These are phyloP conservation scores for Shargacucullia verbasci DNA, from an alignment of 2,888 invertebrate species.

Conservation along the genomic window DNA sequence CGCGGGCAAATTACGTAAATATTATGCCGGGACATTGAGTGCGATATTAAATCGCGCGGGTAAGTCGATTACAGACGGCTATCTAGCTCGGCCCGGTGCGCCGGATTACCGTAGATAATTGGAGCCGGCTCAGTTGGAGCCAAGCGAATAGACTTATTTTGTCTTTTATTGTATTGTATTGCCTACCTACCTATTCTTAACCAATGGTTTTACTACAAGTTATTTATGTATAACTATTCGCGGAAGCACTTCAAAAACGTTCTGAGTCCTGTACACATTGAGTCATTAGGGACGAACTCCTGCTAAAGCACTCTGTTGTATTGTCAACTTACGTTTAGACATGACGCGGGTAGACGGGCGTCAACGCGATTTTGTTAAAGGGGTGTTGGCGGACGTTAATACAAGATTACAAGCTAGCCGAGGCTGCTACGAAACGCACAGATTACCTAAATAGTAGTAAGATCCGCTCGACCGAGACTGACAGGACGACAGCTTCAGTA, in stretches of 20 bases:
- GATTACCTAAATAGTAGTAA: neutral
- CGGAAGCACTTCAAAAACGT: constrained; percentile 38
- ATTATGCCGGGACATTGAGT: constrained; percentile 76
- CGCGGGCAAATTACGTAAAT: constrained; percentile 76
- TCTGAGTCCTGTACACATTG: constrained; percentile 15
- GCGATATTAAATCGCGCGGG: constrained; percentile 78
- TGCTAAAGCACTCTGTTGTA: constrained; percentile 15
- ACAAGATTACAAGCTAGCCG: constrained; percentile 1
- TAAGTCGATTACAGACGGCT: constrained; percentile 78
- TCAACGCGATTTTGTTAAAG: neutral
- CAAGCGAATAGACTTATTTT: constrained; percentile 54
- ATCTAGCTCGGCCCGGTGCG: constrained; percentile 68
- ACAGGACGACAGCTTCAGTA: too few species aligned
- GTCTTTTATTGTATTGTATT: constrained; percentile 56
- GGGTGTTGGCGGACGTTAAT: neutral
- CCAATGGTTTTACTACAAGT: constrained; percentile 54
- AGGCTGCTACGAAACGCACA: neutral
- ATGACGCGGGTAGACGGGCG: neutral
- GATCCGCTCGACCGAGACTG: too few species aligned
- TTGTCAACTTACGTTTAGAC: constrained; percentile 4
- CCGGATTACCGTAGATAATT: constrained; percentile 77
- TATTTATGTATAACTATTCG: constrained; percentile 44
- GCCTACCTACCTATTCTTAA: constrained; percentile 38
- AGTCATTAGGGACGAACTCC: constrained; percentile 24
- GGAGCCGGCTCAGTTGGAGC: constrained; percentile 62